Conservation (phyloP, 2,113 vertebrate species). For the Dipodomys spectabilis region DNA sequence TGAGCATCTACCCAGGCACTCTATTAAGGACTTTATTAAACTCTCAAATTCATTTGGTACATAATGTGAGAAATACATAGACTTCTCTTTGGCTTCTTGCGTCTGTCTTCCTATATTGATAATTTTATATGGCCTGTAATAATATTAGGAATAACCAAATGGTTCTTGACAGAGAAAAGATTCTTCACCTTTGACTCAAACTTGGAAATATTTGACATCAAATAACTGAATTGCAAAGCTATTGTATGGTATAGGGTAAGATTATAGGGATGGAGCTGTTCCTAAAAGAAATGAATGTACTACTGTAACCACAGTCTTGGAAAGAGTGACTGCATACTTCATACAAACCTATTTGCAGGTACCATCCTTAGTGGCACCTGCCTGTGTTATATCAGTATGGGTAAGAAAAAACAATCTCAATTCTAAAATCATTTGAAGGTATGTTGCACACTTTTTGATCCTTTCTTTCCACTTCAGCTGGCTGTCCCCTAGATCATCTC, state of each 20-base stretch:
- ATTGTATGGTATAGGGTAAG: neutral
- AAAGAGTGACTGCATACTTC: neutral
- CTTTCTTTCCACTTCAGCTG: fast-evolving
- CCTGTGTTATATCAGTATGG: neutral
- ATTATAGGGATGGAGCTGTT: neutral
- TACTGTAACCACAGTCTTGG: neutral
- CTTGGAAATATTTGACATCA: neutral
- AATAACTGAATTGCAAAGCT: neutral
- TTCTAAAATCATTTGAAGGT: neutral
- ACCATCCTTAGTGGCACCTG: neutral
- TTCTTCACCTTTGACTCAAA: neutral
- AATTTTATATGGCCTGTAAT: too few relatives aligned
- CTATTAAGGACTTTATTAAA: too few relatives aligned
- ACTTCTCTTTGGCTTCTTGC: too few relatives aligned
- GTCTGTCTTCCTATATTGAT: too few relatives aligned
- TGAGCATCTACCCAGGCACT: neutral
- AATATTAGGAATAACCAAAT: too few relatives aligned
- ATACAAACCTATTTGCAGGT: too few relatives aligned
- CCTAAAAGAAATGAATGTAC: slow-evolving; percentile 14
- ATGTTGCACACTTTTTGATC: neutral
- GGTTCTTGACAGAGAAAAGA: too few relatives aligned
- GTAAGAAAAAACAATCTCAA: neutral
- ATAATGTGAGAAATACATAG: too few relatives aligned
- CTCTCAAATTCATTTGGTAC: too few relatives aligned
- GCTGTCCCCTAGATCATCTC: neutral